Evolutionary conservation across 2,113 vertebrate species (phyloP).

Genomic region (Tylochromis polylepis): DNA sequence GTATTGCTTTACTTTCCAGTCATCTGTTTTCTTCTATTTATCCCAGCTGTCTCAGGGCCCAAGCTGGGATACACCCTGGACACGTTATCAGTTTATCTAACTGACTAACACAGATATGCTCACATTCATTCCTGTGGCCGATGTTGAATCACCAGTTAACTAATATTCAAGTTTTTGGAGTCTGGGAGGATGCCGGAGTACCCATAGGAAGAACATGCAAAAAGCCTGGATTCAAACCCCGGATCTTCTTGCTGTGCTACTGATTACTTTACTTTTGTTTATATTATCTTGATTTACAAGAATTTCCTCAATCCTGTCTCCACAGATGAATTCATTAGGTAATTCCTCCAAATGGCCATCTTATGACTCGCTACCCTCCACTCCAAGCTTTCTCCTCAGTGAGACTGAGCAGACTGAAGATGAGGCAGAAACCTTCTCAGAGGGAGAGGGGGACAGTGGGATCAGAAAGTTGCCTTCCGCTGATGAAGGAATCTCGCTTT

Average conservation of each 20-base stretch:
- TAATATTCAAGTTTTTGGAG: neutral
- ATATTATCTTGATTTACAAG: neutral
- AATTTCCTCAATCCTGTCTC: neutral
- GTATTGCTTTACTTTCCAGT: neutral
- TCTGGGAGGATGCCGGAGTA: neutral
- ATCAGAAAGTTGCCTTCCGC: neutral
- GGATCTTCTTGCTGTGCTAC: neutral
- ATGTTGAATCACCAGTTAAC: neutral
- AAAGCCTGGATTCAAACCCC: neutral
- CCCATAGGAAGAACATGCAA: neutral
- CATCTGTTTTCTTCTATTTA: neutral
- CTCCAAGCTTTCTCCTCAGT: constrained; percentile 46
- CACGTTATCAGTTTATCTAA: neutral
- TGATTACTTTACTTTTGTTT: neutral
- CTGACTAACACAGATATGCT: neutral
- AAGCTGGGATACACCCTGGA: neutral
- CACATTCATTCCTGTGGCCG: neutral
- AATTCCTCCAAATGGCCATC: constrained; percentile 68
- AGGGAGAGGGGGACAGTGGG: constrained; percentile 55
- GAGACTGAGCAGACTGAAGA: constrained; percentile 71
- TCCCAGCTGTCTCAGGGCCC: neutral
- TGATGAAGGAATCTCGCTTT: neutral
- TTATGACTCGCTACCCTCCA: constrained; percentile 63
- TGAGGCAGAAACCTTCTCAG: constrained; percentile 71
- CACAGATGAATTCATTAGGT: constrained; percentile 62